phyloP scores from a whole-genome alignment of 2,797 vertebrate genomes.

The Notolepis coatsorum region DNA sequence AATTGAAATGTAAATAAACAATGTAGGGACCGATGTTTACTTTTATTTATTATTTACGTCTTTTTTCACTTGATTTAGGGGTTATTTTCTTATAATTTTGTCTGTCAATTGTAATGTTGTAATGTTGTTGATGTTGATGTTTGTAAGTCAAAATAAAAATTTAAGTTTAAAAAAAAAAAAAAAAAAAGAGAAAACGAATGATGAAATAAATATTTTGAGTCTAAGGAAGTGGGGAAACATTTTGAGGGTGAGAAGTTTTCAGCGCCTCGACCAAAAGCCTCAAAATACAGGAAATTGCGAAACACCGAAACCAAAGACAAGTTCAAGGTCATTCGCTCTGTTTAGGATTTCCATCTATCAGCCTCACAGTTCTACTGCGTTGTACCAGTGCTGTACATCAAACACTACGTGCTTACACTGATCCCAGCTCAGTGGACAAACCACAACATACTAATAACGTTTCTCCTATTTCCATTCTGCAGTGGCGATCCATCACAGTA shows the following conservation, averaged over 20 bases:
- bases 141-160: neutral
- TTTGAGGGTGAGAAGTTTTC: neutral
- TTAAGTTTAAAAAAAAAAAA: too few relatives aligned
- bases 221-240: constrained; percentile 11
- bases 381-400: neutral
- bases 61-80: too few relatives aligned
- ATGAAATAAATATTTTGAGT: neutral
- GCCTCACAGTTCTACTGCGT: too few relatives aligned
- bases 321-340: neutral
- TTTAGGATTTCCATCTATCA: neutral
- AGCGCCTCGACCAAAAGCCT: neutral
- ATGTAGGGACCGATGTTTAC: too few relatives aligned
- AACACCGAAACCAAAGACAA: constrained; percentile 9
- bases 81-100: too few relatives aligned
- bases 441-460: too few relatives aligned
- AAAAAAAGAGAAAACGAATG: too few relatives aligned
- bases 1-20: too few relatives aligned
- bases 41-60: too few relatives aligned
- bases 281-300: constrained; percentile 9
- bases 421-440: constrained; percentile 7
- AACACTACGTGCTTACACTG: neutral
- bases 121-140: neutral
- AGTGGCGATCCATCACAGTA: too few relatives aligned
- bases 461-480: too few relatives aligned
- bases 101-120: too few relatives aligned